These are phyloP conservation scores for Drosophila funebris DNA, from an alignment of 1,140 invertebrate species.

Conservation along the genomic window DNA sequence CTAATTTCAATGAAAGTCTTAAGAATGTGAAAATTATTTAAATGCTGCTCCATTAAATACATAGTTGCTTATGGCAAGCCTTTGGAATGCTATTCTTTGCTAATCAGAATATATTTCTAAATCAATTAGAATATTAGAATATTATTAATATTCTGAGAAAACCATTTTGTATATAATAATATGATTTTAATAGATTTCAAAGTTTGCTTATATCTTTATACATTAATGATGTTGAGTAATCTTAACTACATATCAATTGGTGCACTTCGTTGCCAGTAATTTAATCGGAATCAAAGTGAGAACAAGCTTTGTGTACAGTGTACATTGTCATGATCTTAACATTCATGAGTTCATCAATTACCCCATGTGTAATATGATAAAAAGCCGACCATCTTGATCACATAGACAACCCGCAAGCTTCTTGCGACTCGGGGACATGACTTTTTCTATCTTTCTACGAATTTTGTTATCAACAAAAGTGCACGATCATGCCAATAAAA, in stretches of 20 bases:
- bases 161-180: too few relatives aligned
- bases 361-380: slow-evolving; percentile 11
- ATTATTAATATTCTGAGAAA: not conserved
- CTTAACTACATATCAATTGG: too few relatives aligned
- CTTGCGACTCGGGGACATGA: slow-evolving; percentile 47
- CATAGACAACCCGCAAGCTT: slow-evolving; percentile 39
- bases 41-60: slow-evolving; percentile 30
- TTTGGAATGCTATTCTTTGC: not conserved
- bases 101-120: not conserved
- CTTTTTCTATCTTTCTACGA: slow-evolving; percentile 60
- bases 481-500: slow-evolving; percentile 81
- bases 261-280: too few relatives aligned
- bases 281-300: too few relatives aligned
- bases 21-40: slow-evolving; percentile 72
- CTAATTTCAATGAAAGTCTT: slow-evolving; percentile 48
- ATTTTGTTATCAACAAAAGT: slow-evolving; percentile 78
- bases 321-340: not conserved
- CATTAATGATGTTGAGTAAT: too few relatives aligned
- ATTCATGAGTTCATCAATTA: slow-evolving; percentile 12
- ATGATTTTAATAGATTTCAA: too few relatives aligned
- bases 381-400: slow-evolving; percentile 38
- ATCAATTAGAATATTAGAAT: not conserved
- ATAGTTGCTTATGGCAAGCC: not conserved
- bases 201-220: too few relatives aligned
- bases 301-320: not conserved